phyloP scores from a whole-genome alignment of 1,140 invertebrate species.

The Drosophila saltans region DNA sequence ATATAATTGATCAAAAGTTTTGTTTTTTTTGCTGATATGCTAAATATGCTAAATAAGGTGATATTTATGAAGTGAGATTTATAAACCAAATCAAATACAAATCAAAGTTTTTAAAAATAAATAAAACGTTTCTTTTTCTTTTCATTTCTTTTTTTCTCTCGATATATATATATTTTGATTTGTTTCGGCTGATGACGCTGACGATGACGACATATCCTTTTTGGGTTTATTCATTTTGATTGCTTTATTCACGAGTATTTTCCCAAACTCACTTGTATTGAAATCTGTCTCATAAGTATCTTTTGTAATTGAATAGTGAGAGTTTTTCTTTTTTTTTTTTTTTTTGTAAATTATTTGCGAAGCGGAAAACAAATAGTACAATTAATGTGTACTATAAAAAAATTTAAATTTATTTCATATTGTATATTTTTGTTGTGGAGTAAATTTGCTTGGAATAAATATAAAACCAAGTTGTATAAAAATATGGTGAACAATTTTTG shows the following conservation, averaged over 20 bases:
- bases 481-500: constrained; percentile 26
- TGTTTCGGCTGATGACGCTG: constrained; percentile 41
- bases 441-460: constrained; percentile 31
- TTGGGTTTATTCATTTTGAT: constrained; percentile 37
- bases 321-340: constrained; percentile 6
- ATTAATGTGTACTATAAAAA: constrained; percentile 49
- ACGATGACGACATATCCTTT: constrained; percentile 46
- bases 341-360: constrained; percentile 42
- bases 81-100: constrained; percentile 68
- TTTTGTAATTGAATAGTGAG: constrained; percentile 78
- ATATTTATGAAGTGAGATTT: constrained; percentile 50
- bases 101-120: constrained; percentile 75
- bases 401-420: constrained; percentile 37
- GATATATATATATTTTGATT: constrained; percentile 33
- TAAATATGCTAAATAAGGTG: constrained; percentile 39
- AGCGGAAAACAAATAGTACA: constrained; percentile 62
- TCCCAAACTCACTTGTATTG: constrained; percentile 83
- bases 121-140: constrained; percentile 44
- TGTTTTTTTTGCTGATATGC: constrained; percentile 31
- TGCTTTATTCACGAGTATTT: constrained; percentile 77
- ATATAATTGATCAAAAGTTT: constrained; percentile 18
- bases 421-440: constrained; percentile 5
- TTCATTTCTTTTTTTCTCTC: constrained; percentile 27
- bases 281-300: constrained; percentile 83
- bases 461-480: constrained; percentile 17